phyloP scores from a whole-genome alignment of 2,888 invertebrate genomes.

The Platynereis dumerilii region DNA sequence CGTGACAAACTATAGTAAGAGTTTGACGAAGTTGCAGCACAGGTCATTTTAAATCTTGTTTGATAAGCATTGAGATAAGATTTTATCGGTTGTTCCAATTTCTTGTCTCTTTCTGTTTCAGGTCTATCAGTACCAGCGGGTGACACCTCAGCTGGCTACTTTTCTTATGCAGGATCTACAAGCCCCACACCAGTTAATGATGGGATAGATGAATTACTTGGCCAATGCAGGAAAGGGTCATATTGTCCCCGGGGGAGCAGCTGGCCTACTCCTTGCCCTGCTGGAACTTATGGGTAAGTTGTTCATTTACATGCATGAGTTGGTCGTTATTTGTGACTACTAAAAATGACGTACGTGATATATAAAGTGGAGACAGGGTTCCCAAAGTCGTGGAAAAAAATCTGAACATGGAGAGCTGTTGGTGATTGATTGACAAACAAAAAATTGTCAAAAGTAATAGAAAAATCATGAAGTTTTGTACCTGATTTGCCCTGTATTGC shows the following conservation, averaged over 20 bases:
- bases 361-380: too few species aligned
- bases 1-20: too few species aligned
- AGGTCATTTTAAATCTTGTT: too few species aligned
- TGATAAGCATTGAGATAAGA: too few species aligned
- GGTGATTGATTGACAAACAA: too few species aligned
- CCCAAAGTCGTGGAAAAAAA: too few species aligned
- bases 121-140: conserved; percentile 51
- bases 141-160: conserved; percentile 49
- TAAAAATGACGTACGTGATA: conserved; percentile 30
- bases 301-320: neutral
- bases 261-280: conserved; percentile 49
- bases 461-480: too few species aligned
- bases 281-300: conserved; percentile 55
- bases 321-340: neutral
- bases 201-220: conserved; percentile 45
- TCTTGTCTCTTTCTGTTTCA: conserved; percentile 26
- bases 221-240: conserved; percentile 54
- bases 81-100: too few species aligned
- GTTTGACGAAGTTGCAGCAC: too few species aligned
- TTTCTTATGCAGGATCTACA: conserved; percentile 44
- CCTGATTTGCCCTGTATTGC: too few species aligned
- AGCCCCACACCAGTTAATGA: conserved; percentile 42
- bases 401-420: too few species aligned
- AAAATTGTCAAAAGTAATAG: too few species aligned
- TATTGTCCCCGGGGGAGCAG: conserved; percentile 52